Evolutionary conservation across 2,797 vertebrate genomes (phyloP), one percentile per base, ranked within the genome.

Genomic region (Hybognathus amarus): DNA sequence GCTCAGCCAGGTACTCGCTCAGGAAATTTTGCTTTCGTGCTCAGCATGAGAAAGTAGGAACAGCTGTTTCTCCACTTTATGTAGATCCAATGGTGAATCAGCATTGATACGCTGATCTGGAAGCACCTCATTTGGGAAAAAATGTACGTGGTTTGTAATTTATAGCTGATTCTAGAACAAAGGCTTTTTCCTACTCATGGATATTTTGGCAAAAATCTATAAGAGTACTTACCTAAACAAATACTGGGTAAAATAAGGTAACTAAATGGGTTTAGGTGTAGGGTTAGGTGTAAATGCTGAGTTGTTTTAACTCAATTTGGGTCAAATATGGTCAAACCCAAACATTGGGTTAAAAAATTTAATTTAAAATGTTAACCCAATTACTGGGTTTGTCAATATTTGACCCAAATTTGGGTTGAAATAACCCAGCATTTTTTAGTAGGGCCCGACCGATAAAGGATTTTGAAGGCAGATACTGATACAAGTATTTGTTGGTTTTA

Each of bases 1-100:
- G 93, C 86, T 93, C 94, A 1, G 93, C 93, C 88, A 95, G 95
- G 95, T 95, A 83, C 83, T 38, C 20, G 15, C 9, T 18, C 45
- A 13, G 30, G 38, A 30, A 38, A 27, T 15, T 64, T 36, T 33
- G 18, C 76, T 64, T 45, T 64, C 18, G 6, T 15, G 24, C 30
- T 66, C 77, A 33, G 61, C 56, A 30, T 17, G 13, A n/a, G 45
- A 79, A 9, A 52, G 20, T 9, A 50, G 61, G 3, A 79, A 67
- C 77, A 52, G 38, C 56, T 77, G 75, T 45, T 77, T 77, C 63
- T 45, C 5, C 33, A 42, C n/a, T 18, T 45, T 12, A 42, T 45
- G 12, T 40, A 68, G 36, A 40, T 68, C 36, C 36, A 40, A 42
- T 40, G 56, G 9, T 63, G 38, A 77, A 45, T 64, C 56, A 3